Base-by-base conservation (phyloP, 2,888 invertebrate genomes). In the Brachyptera risi region DNA sequence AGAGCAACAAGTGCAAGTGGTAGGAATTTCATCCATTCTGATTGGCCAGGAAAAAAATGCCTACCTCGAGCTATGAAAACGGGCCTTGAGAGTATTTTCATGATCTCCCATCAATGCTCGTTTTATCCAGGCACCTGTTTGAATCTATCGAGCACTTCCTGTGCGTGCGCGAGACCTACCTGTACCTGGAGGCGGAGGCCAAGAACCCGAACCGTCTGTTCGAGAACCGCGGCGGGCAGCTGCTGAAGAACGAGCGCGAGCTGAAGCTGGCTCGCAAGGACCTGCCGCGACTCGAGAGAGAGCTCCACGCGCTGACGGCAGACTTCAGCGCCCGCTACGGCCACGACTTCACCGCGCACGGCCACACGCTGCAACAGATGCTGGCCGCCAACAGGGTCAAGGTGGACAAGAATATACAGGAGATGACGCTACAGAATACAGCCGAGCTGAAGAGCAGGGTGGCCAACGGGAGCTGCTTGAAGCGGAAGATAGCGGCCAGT, bases 211-310 rank as follows among this genome's bases (percentile, higher is more conserved):
- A 73, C 59, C 69, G 79, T 47, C 65, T 71, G 3, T 78, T 75
- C 64, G 73, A 75, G 51, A 76, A 78, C 65, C 68, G 79, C 56
- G 77, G 78, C 5, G 77, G 78, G 11, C 73, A 73, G 54, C 67
- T 79, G 1, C 68, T 79, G 17, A 73, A 75, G 59, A 78, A 79
- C 65, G 79, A 79, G 65, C 77, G 75, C 62, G 75, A 74, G 31
- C 66, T 77, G 19, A 78, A 76, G 62, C 72, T 70, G 58, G 61
- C 78, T 1, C 68, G 69, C 60, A 75, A 75, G 65, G 73, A 54
- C 19, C 37, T 54, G 2, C 54, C 54, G 7, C 17, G 17, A 13
- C 7, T 17, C 15, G 54, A 54, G 37, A 31, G 21, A 4, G 37
- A 54, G 13, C 17, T 54, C 1, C 13, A 3, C 4, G n/a, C 35